phyloP scores from a whole-genome alignment of 2,113 vertebrate species.

The Kryptolebias marmoratus region DNA sequence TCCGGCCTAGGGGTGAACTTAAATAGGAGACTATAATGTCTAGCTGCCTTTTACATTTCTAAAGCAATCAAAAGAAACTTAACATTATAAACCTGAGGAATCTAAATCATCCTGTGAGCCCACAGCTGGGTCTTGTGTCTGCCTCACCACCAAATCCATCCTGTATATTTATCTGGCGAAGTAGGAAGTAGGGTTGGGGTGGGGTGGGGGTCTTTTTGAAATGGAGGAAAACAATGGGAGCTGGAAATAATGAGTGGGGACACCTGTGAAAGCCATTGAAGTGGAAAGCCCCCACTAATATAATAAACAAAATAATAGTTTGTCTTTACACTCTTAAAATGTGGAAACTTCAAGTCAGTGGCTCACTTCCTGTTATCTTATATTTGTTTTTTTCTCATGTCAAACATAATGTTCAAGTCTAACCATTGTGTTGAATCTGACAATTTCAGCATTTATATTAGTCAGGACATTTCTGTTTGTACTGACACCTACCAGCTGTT shows the following conservation, averaged over 20 bases:
- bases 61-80: too few relatives aligned
- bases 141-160: conserved; percentile 22
- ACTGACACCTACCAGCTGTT: background rate
- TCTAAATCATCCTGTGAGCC: background rate
- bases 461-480: conserved; percentile 3
- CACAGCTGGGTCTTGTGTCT: background rate
- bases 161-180: conserved; percentile 47
- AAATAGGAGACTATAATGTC: too few relatives aligned
- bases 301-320: conserved; percentile 67
- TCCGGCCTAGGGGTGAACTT: too few relatives aligned
- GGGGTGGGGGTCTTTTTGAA: conserved; percentile 62
- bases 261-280: conserved; percentile 76
- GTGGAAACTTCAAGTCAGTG: conserved; percentile 32
- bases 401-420: background rate
- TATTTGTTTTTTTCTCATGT: conserved; percentile 34
- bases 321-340: conserved; percentile 49
- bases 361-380: conserved; percentile 70
- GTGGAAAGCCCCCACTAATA: conserved; percentile 67
- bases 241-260: conserved; percentile 51
- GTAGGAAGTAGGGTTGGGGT: conserved; percentile 51
- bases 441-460: background rate
- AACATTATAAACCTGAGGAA: too few relatives aligned
- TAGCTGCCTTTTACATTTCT: too few relatives aligned
- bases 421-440: background rate
- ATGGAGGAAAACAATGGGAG: conserved; percentile 63